These are phyloP conservation scores for Drosophila helvetica DNA, from an alignment of 2,888 invertebrate species.

Conservation along the genomic window DNA sequence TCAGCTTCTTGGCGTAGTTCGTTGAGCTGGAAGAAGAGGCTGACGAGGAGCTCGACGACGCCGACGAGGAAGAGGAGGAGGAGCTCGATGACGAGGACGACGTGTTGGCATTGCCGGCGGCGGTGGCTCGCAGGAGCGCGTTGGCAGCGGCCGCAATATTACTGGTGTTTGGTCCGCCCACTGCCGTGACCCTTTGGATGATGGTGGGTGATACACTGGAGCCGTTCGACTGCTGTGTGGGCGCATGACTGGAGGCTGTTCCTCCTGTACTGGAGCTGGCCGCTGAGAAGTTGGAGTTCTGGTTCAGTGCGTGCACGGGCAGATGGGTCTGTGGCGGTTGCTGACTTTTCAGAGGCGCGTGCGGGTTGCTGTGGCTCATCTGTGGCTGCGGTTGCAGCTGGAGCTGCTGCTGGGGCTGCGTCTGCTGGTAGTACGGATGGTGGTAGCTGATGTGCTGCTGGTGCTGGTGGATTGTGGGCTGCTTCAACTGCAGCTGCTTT, in stretches of 20 bases:
- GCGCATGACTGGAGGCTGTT: slow-evolving; percentile 81
- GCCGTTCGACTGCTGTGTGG: slow-evolving; percentile 81
- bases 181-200: slow-evolving; percentile 47
- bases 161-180: slow-evolving; percentile 50
- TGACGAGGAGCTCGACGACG: slow-evolving; percentile 56
- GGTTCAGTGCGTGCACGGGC: slow-evolving; percentile 80
- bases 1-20: slow-evolving; percentile 79
- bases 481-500: slow-evolving; percentile 79
- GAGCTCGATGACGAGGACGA: slow-evolving; percentile 52
- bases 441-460: slow-evolving; percentile 77
- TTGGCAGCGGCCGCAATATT: slow-evolving; percentile 73
- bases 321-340: slow-evolving; percentile 56
- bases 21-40: slow-evolving; percentile 57
- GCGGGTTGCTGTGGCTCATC: slow-evolving; percentile 47
- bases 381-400: slow-evolving; percentile 46
- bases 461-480: slow-evolving; percentile 81
- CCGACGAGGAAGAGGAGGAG: slow-evolving; percentile 57
- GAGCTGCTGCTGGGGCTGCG: slow-evolving; percentile 47
- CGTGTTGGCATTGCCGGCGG: slow-evolving; percentile 39
- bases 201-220: slow-evolving; percentile 81
- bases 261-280: slow-evolving; percentile 82
- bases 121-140: slow-evolving; percentile 66
- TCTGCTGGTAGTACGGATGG: slow-evolving; percentile 80
- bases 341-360: slow-evolving; percentile 3
- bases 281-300: slow-evolving; percentile 81